These are phyloP conservation scores for Tinea semifulvella DNA, from an alignment of 2,888 invertebrate genomes.

Conservation along the genomic window DNA sequence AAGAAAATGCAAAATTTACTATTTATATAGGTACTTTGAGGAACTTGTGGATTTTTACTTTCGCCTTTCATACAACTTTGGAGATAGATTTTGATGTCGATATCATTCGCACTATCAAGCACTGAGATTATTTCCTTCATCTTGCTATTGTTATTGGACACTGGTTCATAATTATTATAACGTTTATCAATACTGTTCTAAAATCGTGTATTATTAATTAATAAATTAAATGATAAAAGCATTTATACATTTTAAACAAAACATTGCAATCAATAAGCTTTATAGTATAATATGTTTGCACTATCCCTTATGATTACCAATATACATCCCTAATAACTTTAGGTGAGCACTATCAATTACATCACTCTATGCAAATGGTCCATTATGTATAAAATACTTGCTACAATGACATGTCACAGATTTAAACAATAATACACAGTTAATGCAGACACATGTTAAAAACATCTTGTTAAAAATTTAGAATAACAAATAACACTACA, in stretches of 20 bases:
- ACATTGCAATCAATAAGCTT: conserved; percentile 8
- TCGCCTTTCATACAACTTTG: conserved; percentile 13
- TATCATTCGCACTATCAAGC: conserved; percentile 45
- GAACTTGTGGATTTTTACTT: conserved; percentile 58
- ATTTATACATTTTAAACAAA: conserved; percentile 9
- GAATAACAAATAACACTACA: conserved; percentile 56
- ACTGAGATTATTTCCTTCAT: conserved; percentile 42
- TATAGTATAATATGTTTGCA: conserved; percentile 8
- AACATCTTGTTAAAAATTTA: conserved; percentile 55
- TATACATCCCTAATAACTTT: conserved; percentile 1
- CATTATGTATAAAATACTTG: conserved; percentile 24
- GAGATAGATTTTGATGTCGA: conserved; percentile 50
- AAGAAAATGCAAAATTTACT: conserved; percentile 63
- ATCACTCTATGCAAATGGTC: conserved; percentile 27
- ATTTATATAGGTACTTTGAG: conserved; percentile 63
- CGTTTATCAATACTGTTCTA: background rate
- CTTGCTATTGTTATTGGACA: conserved; percentile 16
- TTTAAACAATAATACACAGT: background rate
- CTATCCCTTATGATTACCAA: conserved; percentile 8
- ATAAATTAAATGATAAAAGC: conserved; percentile 12
- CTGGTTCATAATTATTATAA: conserved; percentile 19
- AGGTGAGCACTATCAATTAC: conserved; percentile 2
- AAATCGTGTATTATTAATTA: background rate
- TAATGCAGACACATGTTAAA: conserved; percentile 6
- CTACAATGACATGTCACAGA: conserved; percentile 3